These are phyloP conservation scores for Drosophila tsacasi DNA, from an alignment of 1,140 invertebrate genomes.

Conservation along the genomic window DNA sequence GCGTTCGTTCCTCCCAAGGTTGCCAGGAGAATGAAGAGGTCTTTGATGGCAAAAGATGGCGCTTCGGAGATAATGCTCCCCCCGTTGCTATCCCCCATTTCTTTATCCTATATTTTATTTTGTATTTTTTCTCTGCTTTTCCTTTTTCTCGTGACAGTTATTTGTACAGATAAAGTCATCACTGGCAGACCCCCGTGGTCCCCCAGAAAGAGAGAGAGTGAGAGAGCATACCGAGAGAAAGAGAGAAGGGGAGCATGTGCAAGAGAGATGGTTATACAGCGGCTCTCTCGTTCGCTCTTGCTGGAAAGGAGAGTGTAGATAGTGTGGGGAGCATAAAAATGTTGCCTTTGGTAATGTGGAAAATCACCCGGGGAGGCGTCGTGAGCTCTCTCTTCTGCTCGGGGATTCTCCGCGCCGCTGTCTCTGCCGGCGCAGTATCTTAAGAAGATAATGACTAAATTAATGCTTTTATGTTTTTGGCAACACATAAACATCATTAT, in stretches of 20 bases:
- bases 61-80: constrained; percentile 41
- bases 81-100: neutral
- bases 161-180: constrained; percentile 84
- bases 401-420: constrained; percentile 32
- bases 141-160: constrained; percentile 70
- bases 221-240: constrained; percentile 9
- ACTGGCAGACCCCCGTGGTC: constrained; percentile 69
- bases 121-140: constrained; percentile 25
- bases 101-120: constrained; percentile 8
- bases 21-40: constrained; percentile 45
- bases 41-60: constrained; percentile 59
- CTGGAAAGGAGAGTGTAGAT: neutral
- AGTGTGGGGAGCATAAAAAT: constrained; percentile 42
- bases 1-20: constrained; percentile 54
- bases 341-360: constrained; percentile 49
- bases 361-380: constrained; percentile 40
- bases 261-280: constrained; percentile 12
- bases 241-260: constrained; percentile 9
- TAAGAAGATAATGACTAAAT: constrained; percentile 86
- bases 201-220: constrained; percentile 7
- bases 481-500: constrained; percentile 85
- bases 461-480: constrained; percentile 85
- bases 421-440: constrained; percentile 63
- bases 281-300: constrained; percentile 20
- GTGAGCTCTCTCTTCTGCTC: constrained; percentile 12